Percentiles rank a stretch among this genome's conserved stretches.
phyloP scores from a whole-genome alignment of 2,888 invertebrate genomes.

The Amblyteles armatorius region DNA sequence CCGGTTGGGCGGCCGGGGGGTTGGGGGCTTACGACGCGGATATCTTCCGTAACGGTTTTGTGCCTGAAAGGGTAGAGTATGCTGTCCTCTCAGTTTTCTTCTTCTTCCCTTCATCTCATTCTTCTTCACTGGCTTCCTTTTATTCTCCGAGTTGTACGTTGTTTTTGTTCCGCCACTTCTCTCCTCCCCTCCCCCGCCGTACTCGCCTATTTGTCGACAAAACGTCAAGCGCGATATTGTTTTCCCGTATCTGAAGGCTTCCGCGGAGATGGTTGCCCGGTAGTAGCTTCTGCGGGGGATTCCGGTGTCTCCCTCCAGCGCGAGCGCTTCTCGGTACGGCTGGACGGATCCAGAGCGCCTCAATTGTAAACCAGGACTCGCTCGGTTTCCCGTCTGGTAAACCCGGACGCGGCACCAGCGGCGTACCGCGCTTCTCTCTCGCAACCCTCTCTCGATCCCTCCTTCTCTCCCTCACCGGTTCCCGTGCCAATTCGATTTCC shows the following conservation, averaged over 20 bases:
- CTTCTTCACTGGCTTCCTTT: conserved; percentile 22
- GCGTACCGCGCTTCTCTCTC: conserved; percentile 31
- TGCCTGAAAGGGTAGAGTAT: conserved; percentile 50
- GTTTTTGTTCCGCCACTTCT: conserved; percentile 55
- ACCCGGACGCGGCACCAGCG: conserved; percentile 54
- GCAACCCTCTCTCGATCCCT: conserved; percentile 4
- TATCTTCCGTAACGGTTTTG: conserved; percentile 22
- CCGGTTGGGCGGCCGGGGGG: not conserved
- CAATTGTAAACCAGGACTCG: conserved; percentile 67
- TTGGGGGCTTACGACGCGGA: not conserved
- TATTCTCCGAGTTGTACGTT: conserved; percentile 15
- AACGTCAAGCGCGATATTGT: conserved; percentile 62
- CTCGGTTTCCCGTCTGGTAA: conserved; percentile 68
- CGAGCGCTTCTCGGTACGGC: conserved; percentile 56
- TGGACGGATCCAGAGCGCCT: conserved; percentile 65
- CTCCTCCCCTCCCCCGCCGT: conserved; percentile 8
- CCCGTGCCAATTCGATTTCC: conserved; percentile 69
- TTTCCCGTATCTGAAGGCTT: conserved; percentile 57
- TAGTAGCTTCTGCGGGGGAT: conserved; percentile 41
- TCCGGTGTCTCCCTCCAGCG: conserved; percentile 32
- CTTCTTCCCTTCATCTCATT: not conserved
- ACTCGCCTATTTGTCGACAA: conserved; percentile 59
- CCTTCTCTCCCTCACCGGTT: conserved; percentile 37
- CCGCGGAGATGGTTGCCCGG: conserved; percentile 16
- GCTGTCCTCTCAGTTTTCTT: conserved; percentile 43